Conservation (phyloP, 2,113 vertebrate genomes). For the Urocynchramus pylzowi region DNA sequence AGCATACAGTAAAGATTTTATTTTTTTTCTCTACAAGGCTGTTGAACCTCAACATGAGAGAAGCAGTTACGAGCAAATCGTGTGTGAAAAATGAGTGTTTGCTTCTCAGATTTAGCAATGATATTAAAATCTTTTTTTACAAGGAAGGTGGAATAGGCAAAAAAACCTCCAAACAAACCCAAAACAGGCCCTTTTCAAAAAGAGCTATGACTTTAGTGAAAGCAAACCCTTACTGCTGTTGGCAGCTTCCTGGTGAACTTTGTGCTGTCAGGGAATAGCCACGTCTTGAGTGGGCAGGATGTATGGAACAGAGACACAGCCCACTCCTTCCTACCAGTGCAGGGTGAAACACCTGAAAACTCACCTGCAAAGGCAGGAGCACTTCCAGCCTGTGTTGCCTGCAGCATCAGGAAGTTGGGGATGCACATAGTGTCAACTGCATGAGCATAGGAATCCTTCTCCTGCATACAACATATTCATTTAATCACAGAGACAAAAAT, state of each 20-base stretch:
- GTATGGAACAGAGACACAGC: neutral
- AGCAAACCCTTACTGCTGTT: neutral
- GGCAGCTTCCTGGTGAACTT: neutral
- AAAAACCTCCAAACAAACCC: neutral
- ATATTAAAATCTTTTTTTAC: neutral
- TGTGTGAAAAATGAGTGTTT: neutral
- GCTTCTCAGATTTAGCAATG: neutral
- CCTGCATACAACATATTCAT: neutral
- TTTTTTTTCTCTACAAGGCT: neutral
- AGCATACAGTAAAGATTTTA: neutral
- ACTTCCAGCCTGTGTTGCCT: rapidly evolving
- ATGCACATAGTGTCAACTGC: neutral
- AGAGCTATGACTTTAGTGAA: neutral
- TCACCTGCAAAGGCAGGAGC: neutral
- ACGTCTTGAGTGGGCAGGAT: neutral
- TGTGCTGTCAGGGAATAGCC: neutral
- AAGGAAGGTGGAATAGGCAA: neutral
- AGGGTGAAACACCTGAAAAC: neutral
- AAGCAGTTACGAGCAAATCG: neutral
- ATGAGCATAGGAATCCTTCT: neutral
- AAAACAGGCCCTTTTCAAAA: neutral
- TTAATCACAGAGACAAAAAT: neutral
- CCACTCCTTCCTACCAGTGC: neutral
- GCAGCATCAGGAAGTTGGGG: neutral
- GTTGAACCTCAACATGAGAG: neutral